A percentile compares a stretch with the other conserved stretches of the same genome.
Evolutionary conservation across 2,888 invertebrate genomes (phyloP).

Genomic region (Phasia obesa): DNA sequence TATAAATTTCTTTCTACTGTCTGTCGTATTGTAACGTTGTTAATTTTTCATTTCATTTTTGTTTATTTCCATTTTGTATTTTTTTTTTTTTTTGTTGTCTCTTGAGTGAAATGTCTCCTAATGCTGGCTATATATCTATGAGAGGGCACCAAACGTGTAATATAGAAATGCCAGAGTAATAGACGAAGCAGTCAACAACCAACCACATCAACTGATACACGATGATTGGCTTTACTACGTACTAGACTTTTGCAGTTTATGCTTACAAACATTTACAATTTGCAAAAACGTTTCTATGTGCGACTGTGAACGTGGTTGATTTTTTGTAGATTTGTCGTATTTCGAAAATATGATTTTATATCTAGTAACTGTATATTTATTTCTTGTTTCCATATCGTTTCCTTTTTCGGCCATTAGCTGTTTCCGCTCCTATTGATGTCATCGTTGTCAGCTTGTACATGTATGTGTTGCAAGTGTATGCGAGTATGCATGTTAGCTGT

Average conservation of each 20-base stretch:
- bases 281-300: neutral
- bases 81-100: neutral
- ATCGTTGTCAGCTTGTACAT: neutral
- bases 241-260: slow-evolving; percentile 40
- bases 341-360: slow-evolving; percentile 48
- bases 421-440: slow-evolving; percentile 31
- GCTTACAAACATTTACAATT: slow-evolving; percentile 21
- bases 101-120: slow-evolving; percentile 33
- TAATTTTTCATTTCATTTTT: slow-evolving; percentile 14
- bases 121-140: slow-evolving; percentile 28
- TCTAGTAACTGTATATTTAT: neutral
- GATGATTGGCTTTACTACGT: slow-evolving; percentile 52
- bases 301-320: neutral
- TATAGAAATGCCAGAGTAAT: slow-evolving; percentile 27
- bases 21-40: slow-evolving; percentile 1
- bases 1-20: neutral
- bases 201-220: slow-evolving; percentile 33
- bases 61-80: slow-evolving; percentile 13
- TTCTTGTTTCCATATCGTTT: slow-evolving; percentile 45
- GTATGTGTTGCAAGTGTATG: too few relatives aligned
- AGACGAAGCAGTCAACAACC: slow-evolving; percentile 29
- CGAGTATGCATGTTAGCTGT: neutral
- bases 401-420: slow-evolving; percentile 55
- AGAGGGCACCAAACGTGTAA: neutral
- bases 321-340: neutral